Evolutionary conservation across 2,113 vertebrate genomes (phyloP), one percentile per base, ranked within the genome.

Genomic region (Romanogobio albipinnatus): DNA sequence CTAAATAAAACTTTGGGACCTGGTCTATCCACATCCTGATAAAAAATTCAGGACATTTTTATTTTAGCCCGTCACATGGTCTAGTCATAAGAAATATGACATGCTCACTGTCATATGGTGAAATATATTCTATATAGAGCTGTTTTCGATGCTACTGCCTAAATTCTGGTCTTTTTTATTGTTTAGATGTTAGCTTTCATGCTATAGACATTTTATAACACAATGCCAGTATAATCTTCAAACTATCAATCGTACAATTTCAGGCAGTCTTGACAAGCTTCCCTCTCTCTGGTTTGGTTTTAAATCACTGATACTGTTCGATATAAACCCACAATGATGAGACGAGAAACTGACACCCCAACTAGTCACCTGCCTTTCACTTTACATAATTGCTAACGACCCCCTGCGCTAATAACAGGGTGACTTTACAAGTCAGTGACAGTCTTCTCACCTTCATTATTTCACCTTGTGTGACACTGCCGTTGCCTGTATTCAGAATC

Each of bases 21-120:
- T 59, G 43, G 43, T 74, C n/a, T 47, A 47, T 47, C n/a, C 43
- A 74, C n/a, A 74, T 49, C 10, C 70, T 74, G 22, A 47, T 74
- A 43, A 70, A 70, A 43, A n/a, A n/a, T 51, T 51, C 73, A 53
- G 14, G 45, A 53, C 14, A 75, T 75, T 75, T 75, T 53, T 49
- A 53, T 75, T 75, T 51, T 75, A 51, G 73, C 14, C 45, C 10
- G 49, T 36, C 74, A 76, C 39, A 53, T 53, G 47, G 26, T 76
- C 75, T 33, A 56, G 9, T 58, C 26, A 15, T 36, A 68, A 68
- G 26, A 36, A 49, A 36, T 56, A 56, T 33, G 5, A 76, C 49
- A 3, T 58, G 9, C 2, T 1, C 4, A 22, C 51, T 22, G 24
- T 58, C 15, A 58, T 36, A 19, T 47, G 70, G 70, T 53, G 49